Conservation (phyloP, 2,888 invertebrate genomes). For the Diplazon laetatorius region DNA sequence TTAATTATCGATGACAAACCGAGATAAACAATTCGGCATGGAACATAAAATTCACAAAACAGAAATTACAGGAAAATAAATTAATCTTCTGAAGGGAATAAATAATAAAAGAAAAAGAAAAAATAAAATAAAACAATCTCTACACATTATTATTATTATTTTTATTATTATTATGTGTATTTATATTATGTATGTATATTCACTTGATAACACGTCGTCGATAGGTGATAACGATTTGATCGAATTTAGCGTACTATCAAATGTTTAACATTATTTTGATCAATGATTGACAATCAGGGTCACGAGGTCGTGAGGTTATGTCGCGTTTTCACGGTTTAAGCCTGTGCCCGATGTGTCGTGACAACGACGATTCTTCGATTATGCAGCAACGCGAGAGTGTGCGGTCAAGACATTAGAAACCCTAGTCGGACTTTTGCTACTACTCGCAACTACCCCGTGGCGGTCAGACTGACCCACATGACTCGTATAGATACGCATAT, state of each 20-base stretch:
- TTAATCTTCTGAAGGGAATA: no score
- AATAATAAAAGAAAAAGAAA: no score
- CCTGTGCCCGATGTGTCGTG: conserved; percentile 54
- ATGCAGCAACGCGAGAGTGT: conserved; percentile 31
- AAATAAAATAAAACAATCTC: no score
- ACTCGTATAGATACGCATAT: background rate
- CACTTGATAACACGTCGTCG: no score
- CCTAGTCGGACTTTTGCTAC: conserved; percentile 60
- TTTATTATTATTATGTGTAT: no score
- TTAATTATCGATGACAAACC: no score
- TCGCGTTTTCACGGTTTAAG: conserved; percentile 36
- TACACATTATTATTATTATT: no score
- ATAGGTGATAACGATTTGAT: background rate
- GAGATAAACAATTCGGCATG: background rate
- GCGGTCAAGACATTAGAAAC: conserved; percentile 64
- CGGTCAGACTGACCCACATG: conserved; percentile 68
- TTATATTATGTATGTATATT: no score
- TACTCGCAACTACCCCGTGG: conserved; percentile 29
- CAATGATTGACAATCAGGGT: conserved; percentile 23
- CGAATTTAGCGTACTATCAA: background rate
- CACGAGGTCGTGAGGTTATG: conserved; percentile 3
- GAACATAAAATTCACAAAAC: no score
- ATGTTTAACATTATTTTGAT: conserved; percentile 32
- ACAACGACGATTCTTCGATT: conserved; percentile 54
- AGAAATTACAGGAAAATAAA: no score